Base-by-base conservation (phyloP, 1,140 invertebrate species). In the Dinothrombium tinctorium region DNA sequence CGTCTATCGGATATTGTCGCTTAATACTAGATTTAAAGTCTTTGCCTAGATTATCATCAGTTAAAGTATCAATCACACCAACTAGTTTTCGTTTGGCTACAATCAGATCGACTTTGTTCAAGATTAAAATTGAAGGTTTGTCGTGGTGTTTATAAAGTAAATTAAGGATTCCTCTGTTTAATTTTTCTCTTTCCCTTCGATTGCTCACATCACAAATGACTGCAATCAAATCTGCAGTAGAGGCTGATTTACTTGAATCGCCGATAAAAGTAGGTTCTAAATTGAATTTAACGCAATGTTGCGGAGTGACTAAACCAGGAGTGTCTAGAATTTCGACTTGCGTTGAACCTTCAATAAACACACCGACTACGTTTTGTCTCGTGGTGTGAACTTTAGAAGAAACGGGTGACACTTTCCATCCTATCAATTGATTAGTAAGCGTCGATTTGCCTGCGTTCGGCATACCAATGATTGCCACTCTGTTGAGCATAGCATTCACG, bases 381-480 rank as follows among this genome's bases (percentile, higher is more conserved):
- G 87, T 95, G 11, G 86, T 92, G 51, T 95, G 84, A 14, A 82
- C 73, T 62, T 86, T 89, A 20, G 64, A 69, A 1, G 86, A 92
- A 9, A 76, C 69, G 23, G 82, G 69, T 57, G 81, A 83, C 40
- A 89, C 66, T 77, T 84, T 49, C 15, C 37, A 23, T 24, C 72
- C 66, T 28, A 79, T 63, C 20, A 94, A 64, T 52, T 69, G 64
- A 65, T 95, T 95, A 24, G 87, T 74, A 3, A 95, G 61, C 1
- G 86, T 90, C 59, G 84, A 92, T 60, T 95, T 95, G 31, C 87
- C 87, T 43, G 71, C 71, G 66, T 94, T 94, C 15, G 87, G 86
- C 12, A 73, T 59, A 8, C 87, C 87, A 46, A 95, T 67, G 22
- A 95, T 71, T 5, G 83, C 77, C 22, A 92, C 72, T 60, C 74